Evolutionary conservation across 1,140 invertebrate species (phyloP), one percentile per base, ranked within the genome.

Genomic region (Trichogramma pretiosum): DNA sequence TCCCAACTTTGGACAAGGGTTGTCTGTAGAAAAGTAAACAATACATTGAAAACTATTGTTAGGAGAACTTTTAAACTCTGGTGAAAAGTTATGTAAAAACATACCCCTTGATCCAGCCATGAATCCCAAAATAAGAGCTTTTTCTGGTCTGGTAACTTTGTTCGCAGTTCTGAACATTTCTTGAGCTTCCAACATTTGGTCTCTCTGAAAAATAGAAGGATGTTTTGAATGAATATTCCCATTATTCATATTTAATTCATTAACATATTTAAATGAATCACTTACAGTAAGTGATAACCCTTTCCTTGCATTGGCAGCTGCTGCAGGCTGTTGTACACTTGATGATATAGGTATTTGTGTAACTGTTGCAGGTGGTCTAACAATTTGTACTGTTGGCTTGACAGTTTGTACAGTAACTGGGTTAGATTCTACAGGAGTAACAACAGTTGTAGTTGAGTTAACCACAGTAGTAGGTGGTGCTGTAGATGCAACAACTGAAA

Each of bases 141-240:
- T 98, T 59, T 98, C 93, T 3, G 93, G 92, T 55, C 93, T 72
- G 1, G 93, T 96, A 32, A 97, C 91, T 68, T 89, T 87, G 65
- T 97, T 97, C 22, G 93, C 93, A 55, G 87, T 93, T 46, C 85
- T 78, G 75, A 98, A 98, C 89, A 97, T 96, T 68, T 97, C 91
- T 70, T 96, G 92, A 2, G 93, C 93, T 70, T 95, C 91, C 58
- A 92, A 74, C 82, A 97, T 94, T 82, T 96, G 92, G 68, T 96
- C 93, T 64, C 88, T 84, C 84, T 87, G 64, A 34, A 71, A 54
- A 62, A 64, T 46, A 52, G 5, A 28, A 7, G 11, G 5, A 28
- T 7, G 24, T 39, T 41, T 19, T 21, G 30, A 30, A 43, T 5
- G 5, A 28, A 28, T 28, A 22, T 39, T 36, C 16, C 1, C 40